Evolutionary conservation across 2,888 invertebrate genomes (phyloP), one percentile per base, ranked within the genome.

Genomic region (Pterostichus madidus): DNA sequence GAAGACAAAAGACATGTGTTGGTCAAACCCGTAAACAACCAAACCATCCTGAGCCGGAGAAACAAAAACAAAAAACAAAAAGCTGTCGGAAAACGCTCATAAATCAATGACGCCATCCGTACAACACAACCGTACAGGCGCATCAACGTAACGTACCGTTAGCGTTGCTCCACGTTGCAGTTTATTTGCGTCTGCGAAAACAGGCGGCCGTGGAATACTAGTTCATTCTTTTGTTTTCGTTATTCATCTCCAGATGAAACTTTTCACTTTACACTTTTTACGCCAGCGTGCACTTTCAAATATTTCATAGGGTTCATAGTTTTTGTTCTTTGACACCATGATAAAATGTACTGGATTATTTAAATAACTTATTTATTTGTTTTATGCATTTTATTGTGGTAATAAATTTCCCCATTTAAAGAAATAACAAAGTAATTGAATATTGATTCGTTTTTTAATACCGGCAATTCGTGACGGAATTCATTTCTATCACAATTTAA

Each of bases 211-310:
- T 71, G 68, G 68, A 71, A 71, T 13, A 56, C 68, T 39, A 71
- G 15, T 71, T 39, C 17, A 44, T 39, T 39, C 68, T 71, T 61
- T 61, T 78, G 78, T 78, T 78, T 78, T 78, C 52, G 59, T 61
- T 78, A 78, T 78, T 61, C 78, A 78, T 78, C 78, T 59, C 78
- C 61, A 78, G 78, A 78, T 78, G 78, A 78, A 78, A 61, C 78
- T 78, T 78, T 61, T 78, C 78, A 78, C 78, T 75, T 75, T 75
- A 75, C 32, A 52, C 75, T 75, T 75, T 49, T 75, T 75, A 24
- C 75, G 52, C 75, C 24, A 5, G 8, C 7, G 8, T 75, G 31
- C 75, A 49, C 75, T 52, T 75, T 75, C 52, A 13, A 52, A 75
- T 75, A 75, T 75, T 75, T 52, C 68, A 44, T 39, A 8, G 68